phyloP scores from a whole-genome alignment of 2,797 vertebrate species.

The Bovichtus variegatus region DNA sequence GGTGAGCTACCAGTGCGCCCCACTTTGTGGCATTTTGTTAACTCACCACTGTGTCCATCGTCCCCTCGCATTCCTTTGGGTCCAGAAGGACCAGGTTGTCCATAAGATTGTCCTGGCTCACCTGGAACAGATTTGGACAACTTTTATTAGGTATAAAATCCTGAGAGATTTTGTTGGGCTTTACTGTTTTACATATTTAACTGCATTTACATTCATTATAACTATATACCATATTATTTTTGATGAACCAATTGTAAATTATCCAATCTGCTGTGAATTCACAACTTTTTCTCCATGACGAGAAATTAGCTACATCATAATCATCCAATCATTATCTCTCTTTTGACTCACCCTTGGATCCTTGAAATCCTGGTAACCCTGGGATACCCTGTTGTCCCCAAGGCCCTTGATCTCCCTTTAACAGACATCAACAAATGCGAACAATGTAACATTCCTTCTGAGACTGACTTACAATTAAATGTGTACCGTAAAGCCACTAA shows the following conservation, averaged over 20 bases:
- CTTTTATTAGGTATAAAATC: not conserved
- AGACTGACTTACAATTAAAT: not conserved
- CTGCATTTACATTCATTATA: not conserved
- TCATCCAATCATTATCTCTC: not conserved
- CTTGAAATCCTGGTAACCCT: slow-evolving; percentile 60
- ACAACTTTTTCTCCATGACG: not conserved
- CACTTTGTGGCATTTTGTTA: not conserved
- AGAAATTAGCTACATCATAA: not conserved
- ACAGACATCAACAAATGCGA: not conserved
- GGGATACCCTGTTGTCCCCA: slow-evolving; percentile 37
- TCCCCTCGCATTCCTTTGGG: slow-evolving; percentile 68
- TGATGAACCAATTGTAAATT: not conserved
- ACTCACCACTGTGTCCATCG: slow-evolving; percentile 43
- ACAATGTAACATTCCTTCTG: not conserved
- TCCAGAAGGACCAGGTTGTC: slow-evolving; percentile 66
- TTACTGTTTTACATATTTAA: not conserved
- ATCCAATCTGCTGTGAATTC: not conserved
- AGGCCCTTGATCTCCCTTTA: slow-evolving; percentile 70
- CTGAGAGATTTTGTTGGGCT: not conserved
- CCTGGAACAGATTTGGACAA: slow-evolving; percentile 57
- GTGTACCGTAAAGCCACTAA: not conserved
- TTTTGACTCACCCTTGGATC: slow-evolving; percentile 70
- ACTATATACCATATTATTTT: not conserved
- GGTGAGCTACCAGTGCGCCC: no score
- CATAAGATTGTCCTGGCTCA: slow-evolving; percentile 55